phyloP scores from a whole-genome alignment of 2,113 vertebrate species.

The Lipophrys pholis region DNA sequence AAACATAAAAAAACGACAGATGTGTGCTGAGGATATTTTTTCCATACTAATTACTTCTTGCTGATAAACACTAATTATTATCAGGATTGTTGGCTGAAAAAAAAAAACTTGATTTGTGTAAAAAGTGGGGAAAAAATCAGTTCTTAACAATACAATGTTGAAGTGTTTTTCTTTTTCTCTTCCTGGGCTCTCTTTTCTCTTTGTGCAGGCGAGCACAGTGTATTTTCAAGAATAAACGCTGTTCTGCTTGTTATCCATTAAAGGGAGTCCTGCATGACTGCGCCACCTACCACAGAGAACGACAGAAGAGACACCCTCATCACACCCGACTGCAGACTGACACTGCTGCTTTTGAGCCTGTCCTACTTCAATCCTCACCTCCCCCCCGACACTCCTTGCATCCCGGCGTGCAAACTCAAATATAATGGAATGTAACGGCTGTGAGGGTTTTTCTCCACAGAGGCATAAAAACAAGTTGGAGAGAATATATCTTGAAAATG shows the following conservation, averaged over 20 bases:
- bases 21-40: conserved; percentile 49
- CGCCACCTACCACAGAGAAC: conserved; percentile 51
- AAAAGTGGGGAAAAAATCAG: not conserved
- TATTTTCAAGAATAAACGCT: conserved; percentile 44
- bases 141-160: not conserved
- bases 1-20: conserved; percentile 7
- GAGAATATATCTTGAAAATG: conserved; percentile 6
- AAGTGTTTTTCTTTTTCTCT: not conserved
- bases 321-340: conserved; percentile 19
- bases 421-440: not conserved
- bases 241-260: conserved; percentile 48
- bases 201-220: conserved; percentile 27
- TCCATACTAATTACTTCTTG: conserved; percentile 58
- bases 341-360: conserved; percentile 23
- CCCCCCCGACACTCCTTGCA: conserved; percentile 3
- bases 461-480: not conserved
- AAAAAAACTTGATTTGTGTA: not conserved
- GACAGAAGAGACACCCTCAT: conserved; percentile 39
- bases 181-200: conserved; percentile 7
- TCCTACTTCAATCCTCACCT: conserved; percentile 13
- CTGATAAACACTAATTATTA: conserved; percentile 48
- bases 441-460: not conserved
- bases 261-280: conserved; percentile 62
- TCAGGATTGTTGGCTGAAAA: conserved; percentile 10
- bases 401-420: conserved; percentile 16